Percentiles rank a stretch among this genome's conserved stretches.
Evolutionary conservation across 1,140 invertebrate species (phyloP).

Genomic region (Scaptodrosophila lebanonensis): DNA sequence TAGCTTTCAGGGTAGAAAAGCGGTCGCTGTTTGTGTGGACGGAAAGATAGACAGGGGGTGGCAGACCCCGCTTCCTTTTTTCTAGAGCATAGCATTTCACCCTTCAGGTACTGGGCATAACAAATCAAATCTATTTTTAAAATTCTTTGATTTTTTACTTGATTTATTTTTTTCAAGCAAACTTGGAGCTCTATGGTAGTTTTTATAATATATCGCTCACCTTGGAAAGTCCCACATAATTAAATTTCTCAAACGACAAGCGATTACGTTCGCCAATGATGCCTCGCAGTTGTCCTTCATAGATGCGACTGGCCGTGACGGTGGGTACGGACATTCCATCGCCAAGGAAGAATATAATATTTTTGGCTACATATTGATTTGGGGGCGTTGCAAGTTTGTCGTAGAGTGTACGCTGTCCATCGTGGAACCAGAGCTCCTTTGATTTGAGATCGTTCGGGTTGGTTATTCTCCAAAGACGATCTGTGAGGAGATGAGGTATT

Average conservation of each 20-base stretch:
- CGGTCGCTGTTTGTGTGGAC: no score
- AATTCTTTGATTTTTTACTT: neutral
- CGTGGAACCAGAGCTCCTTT: conserved; percentile 62
- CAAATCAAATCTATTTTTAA: no score
- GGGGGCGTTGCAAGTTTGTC: conserved; percentile 40
- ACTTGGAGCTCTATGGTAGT: no score
- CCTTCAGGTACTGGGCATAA: no score
- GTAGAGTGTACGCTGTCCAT: conserved; percentile 50
- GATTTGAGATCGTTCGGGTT: conserved; percentile 34
- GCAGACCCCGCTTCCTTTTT: no score
- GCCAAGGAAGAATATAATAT: conserved; percentile 86
- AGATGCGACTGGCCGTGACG: conserved; percentile 84
- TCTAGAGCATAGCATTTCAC: no score
- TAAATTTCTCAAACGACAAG: conserved; percentile 87
- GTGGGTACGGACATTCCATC: conserved; percentile 88
- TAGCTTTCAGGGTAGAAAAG: no score
- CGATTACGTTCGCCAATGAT: conserved; percentile 82
- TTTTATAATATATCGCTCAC: conserved; percentile 78
- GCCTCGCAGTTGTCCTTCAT: conserved; percentile 81
- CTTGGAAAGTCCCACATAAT: conserved; percentile 84
- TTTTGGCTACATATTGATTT: conserved; percentile 81
- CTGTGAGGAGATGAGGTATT: conserved; percentile 9
- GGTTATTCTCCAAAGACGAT: conserved; percentile 39
- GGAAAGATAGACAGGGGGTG: no score
- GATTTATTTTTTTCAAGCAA: neutral